phyloP scores from a whole-genome alignment of 2,113 vertebrate genomes.

The Alces alces region DNA sequence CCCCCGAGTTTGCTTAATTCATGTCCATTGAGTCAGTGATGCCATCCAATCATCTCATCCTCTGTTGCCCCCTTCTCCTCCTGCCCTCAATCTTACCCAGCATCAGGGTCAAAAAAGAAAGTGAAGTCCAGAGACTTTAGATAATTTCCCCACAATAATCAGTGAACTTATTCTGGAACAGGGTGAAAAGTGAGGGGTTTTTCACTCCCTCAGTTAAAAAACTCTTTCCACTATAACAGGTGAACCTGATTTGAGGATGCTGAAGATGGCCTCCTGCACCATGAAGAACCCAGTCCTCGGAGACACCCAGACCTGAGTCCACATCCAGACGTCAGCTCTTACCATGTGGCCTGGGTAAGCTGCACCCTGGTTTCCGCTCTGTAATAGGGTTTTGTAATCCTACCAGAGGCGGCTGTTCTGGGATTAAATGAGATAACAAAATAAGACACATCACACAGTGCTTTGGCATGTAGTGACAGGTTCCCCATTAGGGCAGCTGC shows the following conservation, averaged over 20 bases:
- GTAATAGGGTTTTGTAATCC: background rate
- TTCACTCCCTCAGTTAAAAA: background rate
- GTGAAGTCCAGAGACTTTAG: background rate
- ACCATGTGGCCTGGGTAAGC: background rate
- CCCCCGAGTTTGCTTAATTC: background rate
- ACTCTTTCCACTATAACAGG: background rate
- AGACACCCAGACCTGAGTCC: background rate
- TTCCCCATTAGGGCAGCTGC: background rate
- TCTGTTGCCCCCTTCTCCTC: background rate
- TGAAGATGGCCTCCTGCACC: accelerated
- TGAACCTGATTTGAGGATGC: background rate
- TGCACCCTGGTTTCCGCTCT: background rate
- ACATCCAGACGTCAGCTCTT: background rate
- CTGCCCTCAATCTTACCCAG: background rate
- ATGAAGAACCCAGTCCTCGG: accelerated
- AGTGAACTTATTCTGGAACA: background rate
- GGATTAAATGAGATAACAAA: background rate
- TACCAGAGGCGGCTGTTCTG: background rate
- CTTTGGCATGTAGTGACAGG: background rate
- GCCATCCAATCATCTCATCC: background rate
- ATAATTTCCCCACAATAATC: background rate
- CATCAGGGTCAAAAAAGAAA: background rate
- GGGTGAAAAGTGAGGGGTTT: background rate
- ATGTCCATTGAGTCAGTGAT: background rate
- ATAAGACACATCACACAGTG: no score